Evolutionary conservation across 2,113 vertebrate species (phyloP).

Genomic region (Bubo blakistoni): DNA sequence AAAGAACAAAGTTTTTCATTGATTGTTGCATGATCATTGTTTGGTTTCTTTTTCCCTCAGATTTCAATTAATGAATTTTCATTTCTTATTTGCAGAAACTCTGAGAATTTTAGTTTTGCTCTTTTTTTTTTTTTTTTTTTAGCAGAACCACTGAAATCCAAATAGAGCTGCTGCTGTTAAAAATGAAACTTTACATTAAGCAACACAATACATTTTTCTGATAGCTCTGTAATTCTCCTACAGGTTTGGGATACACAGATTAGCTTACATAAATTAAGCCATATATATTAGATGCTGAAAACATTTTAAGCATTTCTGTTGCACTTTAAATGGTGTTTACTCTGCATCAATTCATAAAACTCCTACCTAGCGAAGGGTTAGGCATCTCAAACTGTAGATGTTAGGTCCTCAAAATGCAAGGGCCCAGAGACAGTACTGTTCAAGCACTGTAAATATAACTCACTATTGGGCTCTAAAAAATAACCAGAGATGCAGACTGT

Average conservation of each 20-base stretch:
- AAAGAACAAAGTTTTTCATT: not conserved
- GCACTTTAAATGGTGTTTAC: not conserved
- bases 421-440: not conserved
- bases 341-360: not conserved
- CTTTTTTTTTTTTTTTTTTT: not conserved
- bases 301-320: not conserved
- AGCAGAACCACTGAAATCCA: not conserved
- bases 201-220: not conserved
- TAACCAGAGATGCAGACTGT: not conserved
- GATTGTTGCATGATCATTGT: not conserved
- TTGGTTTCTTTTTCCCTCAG: not conserved
- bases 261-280: not conserved
- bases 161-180: not conserved
- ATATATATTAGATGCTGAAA: not conserved
- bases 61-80: not conserved
- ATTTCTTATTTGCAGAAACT: not conserved
- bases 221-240: not conserved
- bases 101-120: not conserved
- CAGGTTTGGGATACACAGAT: fast-evolving
- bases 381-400: not conserved
- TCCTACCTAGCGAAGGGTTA: not conserved
- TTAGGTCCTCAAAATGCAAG: fast-evolving
- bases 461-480: fast-evolving
- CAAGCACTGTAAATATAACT: not conserved
- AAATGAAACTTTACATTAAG: not conserved